A percentile compares a stretch with the other conserved stretches of the same genome.
Conservation (phyloP, 2,113 vertebrate genomes). For the Myiopsitta monachus region DNA sequence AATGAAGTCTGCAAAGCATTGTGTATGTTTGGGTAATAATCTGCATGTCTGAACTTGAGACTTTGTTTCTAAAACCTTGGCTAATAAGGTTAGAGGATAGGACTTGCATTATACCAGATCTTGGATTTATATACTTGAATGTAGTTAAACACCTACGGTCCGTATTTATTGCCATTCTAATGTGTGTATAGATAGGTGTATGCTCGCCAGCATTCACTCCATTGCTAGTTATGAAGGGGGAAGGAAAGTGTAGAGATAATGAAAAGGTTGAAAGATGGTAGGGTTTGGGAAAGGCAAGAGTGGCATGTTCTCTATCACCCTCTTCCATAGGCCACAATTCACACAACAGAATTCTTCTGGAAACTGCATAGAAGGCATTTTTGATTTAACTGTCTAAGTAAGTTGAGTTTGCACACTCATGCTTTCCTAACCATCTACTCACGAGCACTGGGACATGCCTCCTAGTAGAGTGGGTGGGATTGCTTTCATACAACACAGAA, state of each 20-base stretch:
- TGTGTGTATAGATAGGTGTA: neutral
- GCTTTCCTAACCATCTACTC: neutral
- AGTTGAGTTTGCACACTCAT: neutral
- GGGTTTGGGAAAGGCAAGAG: neutral
- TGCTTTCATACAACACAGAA: neutral
- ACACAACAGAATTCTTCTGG: neutral
- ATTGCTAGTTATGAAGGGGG: fast-evolving
- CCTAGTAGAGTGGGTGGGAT: neutral
- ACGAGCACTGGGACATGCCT: neutral
- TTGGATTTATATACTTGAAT: neutral
- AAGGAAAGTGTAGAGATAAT: neutral
- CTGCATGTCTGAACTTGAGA: neutral
- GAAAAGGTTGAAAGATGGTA: neutral
- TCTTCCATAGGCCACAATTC: neutral
- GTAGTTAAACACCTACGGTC: neutral
- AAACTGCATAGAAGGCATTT: neutral
- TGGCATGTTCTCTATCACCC: fast-evolving
- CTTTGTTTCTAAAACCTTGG: neutral
- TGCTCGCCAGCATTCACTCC: neutral
- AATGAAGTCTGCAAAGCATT: neutral
- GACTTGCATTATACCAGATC: fast-evolving
- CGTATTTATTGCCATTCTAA: neutral
- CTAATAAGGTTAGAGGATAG: neutral
- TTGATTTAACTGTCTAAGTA: neutral
- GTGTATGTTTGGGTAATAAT: neutral